phyloP scores from a whole-genome alignment of 1,140 invertebrate species.

The Glomeris maerens region DNA sequence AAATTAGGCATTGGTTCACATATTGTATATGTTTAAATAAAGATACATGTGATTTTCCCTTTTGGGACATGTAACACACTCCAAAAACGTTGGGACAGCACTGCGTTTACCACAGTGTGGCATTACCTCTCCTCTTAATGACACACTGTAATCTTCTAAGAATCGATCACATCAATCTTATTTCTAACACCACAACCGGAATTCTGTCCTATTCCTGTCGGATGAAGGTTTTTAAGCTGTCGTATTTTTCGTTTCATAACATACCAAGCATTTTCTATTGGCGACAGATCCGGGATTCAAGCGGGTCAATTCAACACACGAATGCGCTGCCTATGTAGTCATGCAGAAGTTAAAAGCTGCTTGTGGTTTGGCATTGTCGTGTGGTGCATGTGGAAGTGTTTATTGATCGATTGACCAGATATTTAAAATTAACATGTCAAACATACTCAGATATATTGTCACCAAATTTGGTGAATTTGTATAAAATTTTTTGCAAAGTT shows the following conservation, averaged over 20 bases:
- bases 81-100: too few relatives aligned
- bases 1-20: too few relatives aligned
- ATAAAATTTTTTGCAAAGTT: too few relatives aligned
- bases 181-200: background rate
- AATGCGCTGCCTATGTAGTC: background rate
- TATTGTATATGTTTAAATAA: background rate
- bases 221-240: background rate
- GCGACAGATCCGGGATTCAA: background rate
- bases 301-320: background rate
- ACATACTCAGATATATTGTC: too few relatives aligned
- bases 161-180: too few relatives aligned
- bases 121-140: background rate
- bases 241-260: constrained; percentile 8
- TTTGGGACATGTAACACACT: too few relatives aligned
- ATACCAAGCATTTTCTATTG: constrained; percentile 5
- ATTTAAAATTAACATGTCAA: too few relatives aligned
- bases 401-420: too few relatives aligned
- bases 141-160: too few relatives aligned
- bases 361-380: background rate
- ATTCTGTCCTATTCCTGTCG: background rate
- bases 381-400: too few relatives aligned
- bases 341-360: background rate
- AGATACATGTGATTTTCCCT: background rate
- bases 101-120: background rate
- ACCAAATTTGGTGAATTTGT: too few relatives aligned